Evolutionary conservation across 1,140 invertebrate species (phyloP).

Genomic region (Atta texana): DNA sequence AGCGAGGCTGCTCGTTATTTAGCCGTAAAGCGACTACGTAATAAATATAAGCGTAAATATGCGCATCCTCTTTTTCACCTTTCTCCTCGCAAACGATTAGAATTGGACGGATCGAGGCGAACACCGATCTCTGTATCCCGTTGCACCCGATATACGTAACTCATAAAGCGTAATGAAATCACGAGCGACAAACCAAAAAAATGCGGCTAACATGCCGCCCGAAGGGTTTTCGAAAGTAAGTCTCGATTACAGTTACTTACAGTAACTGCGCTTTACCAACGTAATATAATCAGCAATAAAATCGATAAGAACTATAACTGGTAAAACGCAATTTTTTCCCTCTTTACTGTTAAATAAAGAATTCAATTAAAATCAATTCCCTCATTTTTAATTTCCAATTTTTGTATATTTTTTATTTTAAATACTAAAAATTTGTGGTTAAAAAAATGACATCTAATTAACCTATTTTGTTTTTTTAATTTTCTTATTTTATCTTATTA

Average conservation of each 20-base stretch:
- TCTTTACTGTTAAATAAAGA: background rate
- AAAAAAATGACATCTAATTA: too few relatives aligned
- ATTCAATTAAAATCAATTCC: too few relatives aligned
- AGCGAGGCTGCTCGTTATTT: constrained; percentile 32
- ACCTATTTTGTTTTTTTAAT: too few relatives aligned
- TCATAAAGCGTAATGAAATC: constrained; percentile 7
- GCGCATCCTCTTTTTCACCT: constrained; percentile 23
- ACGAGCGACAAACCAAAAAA: background rate
- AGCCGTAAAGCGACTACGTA: constrained; percentile 46
- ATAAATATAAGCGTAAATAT: constrained; percentile 52
- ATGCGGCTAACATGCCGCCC: background rate
- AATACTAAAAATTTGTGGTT: too few relatives aligned
- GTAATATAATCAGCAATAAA: constrained; percentile 36
- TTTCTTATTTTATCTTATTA: too few relatives aligned
- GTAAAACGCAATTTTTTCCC: background rate
- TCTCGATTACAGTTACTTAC: background rate
- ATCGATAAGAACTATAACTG: background rate
- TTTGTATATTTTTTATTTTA: too few relatives aligned
- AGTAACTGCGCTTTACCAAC: too few relatives aligned
- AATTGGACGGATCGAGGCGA: constrained; percentile 19
- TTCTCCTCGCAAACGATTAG: constrained; percentile 16
- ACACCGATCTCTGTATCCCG: background rate
- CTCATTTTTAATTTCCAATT: too few relatives aligned
- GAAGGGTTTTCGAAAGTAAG: constrained; percentile 6
- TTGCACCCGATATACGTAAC: background rate